Evolutionary conservation across 2,797 vertebrate species (phyloP).

Genomic region (Lagodon rhomboides): DNA sequence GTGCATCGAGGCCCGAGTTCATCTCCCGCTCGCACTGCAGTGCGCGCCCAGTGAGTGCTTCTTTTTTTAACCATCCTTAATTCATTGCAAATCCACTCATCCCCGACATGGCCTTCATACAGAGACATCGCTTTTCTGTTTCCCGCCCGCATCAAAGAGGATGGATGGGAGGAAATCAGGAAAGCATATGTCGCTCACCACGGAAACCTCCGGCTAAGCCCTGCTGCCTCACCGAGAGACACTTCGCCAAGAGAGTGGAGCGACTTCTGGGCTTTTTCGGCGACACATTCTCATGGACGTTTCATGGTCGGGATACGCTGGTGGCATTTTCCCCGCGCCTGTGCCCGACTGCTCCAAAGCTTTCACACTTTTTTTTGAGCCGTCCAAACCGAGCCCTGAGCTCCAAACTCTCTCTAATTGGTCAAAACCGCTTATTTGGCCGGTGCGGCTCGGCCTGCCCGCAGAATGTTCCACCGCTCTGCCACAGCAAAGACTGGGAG

Average conservation of each 20-base stretch:
- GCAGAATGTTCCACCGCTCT: conserved; percentile 71
- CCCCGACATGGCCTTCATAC: conserved; percentile 52
- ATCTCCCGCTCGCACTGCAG: conserved; percentile 25
- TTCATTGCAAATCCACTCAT: conserved; percentile 65
- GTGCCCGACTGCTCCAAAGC: conserved; percentile 16
- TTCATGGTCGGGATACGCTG: conserved; percentile 45
- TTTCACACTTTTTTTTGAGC: conserved; percentile 63
- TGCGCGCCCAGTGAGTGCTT: conserved; percentile 43
- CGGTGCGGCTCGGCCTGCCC: conserved; percentile 44
- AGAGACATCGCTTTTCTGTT: conserved; percentile 62
- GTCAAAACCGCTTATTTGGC: conserved; percentile 76
- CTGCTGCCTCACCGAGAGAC: conserved; percentile 29
- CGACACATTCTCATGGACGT: conserved; percentile 50
- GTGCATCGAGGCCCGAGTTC: conserved; percentile 42
- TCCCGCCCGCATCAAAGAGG: conserved; percentile 56
- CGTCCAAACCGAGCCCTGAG: conserved; percentile 51
- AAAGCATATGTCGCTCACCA: conserved; percentile 57
- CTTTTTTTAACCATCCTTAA: conserved; percentile 66
- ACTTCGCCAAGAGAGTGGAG: conserved; percentile 41
- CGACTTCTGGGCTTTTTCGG: conserved; percentile 35
- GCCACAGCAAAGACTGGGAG: conserved; percentile 76
- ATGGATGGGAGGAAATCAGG: conserved; percentile 57
- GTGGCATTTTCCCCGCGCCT: conserved; percentile 35
- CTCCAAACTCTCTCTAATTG: conserved; percentile 72
- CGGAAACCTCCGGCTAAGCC: conserved; percentile 48